These are phyloP conservation scores for Morelia viridis DNA, from an alignment of 2,797 vertebrate genomes.

Conservation along the genomic window DNA sequence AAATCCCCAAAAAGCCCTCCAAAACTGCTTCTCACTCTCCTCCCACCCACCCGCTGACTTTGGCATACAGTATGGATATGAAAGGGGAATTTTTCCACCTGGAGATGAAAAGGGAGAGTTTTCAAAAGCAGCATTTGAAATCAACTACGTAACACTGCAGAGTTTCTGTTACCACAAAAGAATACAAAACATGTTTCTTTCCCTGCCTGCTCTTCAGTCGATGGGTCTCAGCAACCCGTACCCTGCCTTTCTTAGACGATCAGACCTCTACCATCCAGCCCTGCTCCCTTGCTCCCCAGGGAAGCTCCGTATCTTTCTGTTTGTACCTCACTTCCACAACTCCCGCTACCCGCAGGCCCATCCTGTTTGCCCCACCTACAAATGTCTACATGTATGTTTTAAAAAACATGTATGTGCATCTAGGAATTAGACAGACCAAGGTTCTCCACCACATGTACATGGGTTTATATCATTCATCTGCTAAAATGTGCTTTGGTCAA, in stretches of 20 bases:
- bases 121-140: background rate
- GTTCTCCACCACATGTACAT: too few relatives aligned
- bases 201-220: background rate
- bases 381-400: background rate
- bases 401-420: background rate
- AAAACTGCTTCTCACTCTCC: background rate
- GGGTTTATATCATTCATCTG: background rate
- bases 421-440: background rate
- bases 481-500: background rate
- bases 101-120: conserved; percentile 11
- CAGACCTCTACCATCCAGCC: background rate
- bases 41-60: background rate
- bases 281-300: background rate
- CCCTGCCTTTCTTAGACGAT: background rate
- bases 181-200: background rate
- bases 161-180: conserved; percentile 28
- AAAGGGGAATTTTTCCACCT: background rate
- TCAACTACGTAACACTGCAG: fast-evolving
- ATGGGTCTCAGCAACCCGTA: background rate
- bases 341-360: too few relatives aligned
- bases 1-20: background rate
- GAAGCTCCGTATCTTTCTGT: too few relatives aligned
- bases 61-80: background rate
- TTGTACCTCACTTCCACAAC: too few relatives aligned
- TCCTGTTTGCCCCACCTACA: background rate